Base-by-base conservation (phyloP, 2,888 invertebrate genomes). In the Dexiosoma caninum region DNA sequence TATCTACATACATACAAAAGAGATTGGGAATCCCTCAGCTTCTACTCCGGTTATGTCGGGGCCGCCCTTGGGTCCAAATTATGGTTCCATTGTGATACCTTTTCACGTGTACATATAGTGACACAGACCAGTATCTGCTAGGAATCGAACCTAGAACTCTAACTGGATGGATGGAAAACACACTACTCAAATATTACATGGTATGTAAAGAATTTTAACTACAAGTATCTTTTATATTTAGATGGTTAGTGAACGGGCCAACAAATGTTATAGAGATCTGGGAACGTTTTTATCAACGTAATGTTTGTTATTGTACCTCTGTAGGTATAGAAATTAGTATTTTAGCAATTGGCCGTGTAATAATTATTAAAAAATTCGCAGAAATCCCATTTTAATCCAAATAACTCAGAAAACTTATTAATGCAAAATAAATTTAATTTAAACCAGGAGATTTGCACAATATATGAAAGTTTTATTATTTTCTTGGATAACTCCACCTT, bases 341-440 rank as follows among this genome's bases (percentile, higher is more conserved):
- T 77, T 69, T 57, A 57, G 62, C 57, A 69, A 77, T n/a, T 72
- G 77, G 77, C 81, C 72, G 72, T 81, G 81, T 72, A 72, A 77
- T 67, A 69, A 74, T 81, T 75, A 40, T 76, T 66, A 71, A 66
- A 37, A 59, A 44, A 59, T 69, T 71, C 19, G 8, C 32, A 67
- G 42, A 51, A 55, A 57, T 9, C 44, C 16, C 12, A 44, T 51
- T 40, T 21, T 27, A 51, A 66, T 60, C 3, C 21, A 10, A 42
- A 21, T 46, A 60, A 69, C 67, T 55, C 46, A 49, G n/a, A 53
- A 35, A 12, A 23, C 6, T 23, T 27, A 19, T 40, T n/a, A 2
- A 46, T 21, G 30, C 32, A 46, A 62, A 62, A 32, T 27, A 21
- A 6, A 32, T 12, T 14, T n/a, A n/a, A n/a, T n/a, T n/a, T n/a